Base-by-base conservation (phyloP, 2,888 invertebrate species). In the Volucella inflata region DNA sequence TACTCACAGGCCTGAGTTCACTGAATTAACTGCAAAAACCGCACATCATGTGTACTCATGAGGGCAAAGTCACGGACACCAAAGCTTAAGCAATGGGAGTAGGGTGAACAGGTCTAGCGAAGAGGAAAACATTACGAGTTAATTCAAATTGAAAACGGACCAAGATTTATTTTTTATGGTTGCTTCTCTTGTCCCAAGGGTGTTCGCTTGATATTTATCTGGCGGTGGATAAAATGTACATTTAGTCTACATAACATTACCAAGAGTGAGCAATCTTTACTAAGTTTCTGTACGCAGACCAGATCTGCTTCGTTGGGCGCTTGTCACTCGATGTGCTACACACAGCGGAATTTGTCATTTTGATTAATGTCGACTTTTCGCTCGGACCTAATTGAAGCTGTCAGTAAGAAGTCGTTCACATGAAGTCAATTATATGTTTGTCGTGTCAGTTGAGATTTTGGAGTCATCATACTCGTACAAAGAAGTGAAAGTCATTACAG, bases 361-460 rank as follows among this genome's bases (percentile, higher is more conserved):
- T 85, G 81, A 85, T 85, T 85, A 85, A 85, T 85, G 85, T 85
- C 72, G 81, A 81, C 76, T 72, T 85, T 85, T 85, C 71, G 76
- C 81, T 81, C 76, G 76, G 81, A 76, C 85, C 72, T 85, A 85
- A 85, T 85, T 76, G 85, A 81, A 65, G 57, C 85, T 81, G 85
- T 81, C 85, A 85, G 68, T 72, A 72, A 68, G 85, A 85, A 85
- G 81, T 85, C 81, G 76, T 85, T 81, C 71, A 85, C 81, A 85
- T 81, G 80, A 84, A 80, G 80, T 75, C 75, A 84, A 85, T 85
- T 76, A 85, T 85, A 74, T 60, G 67, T 76, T 70, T 46, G 48
- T 65, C 59, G 40, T 57, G 51, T 64, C 8, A 46, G 46, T 36
- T 42, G 30, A 3, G 30, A 30, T 6, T 30, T 30, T 6, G 12